phyloP scores from a whole-genome alignment of 2,113 vertebrate species.

The Saguinus imperator region DNA sequence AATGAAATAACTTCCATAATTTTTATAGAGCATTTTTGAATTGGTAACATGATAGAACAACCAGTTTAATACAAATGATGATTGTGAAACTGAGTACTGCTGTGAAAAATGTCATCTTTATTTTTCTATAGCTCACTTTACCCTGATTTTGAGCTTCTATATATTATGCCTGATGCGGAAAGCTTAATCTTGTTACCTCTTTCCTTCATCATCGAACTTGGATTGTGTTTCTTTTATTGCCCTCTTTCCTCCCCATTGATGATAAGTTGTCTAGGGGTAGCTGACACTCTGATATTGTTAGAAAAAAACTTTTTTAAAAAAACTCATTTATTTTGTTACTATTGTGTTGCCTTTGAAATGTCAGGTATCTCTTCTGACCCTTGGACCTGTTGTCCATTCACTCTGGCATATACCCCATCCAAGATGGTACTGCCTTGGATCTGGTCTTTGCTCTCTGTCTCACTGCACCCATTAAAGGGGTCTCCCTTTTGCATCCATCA shows the following conservation, averaged over 20 bases:
- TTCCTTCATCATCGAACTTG: not conserved
- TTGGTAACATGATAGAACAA: not conserved
- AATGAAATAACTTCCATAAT: not conserved
- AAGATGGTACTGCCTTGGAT: not conserved
- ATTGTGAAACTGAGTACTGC: too few relatives aligned
- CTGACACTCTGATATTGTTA: not conserved
- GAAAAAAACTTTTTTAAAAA: not conserved
- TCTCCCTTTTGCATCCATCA: not conserved
- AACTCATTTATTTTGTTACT: not conserved
- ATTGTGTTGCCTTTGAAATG: not conserved
- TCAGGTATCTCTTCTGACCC: not conserved
- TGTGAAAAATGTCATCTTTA: conserved; percentile 1
- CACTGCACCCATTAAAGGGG: not conserved
- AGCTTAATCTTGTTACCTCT: not conserved
- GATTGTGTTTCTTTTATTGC: not conserved
- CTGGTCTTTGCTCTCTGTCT: not conserved
- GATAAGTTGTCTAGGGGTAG: not conserved
- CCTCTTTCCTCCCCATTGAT: not conserved
- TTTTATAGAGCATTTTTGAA: conserved; percentile 22
- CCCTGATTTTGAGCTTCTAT: not conserved
- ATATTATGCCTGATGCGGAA: not conserved
- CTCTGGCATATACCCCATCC: not conserved
- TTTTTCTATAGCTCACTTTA: conserved; percentile 12
- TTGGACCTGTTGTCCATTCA: not conserved
- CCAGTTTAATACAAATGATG: not conserved